A percentile compares a stretch with the other conserved stretches of the same genome.
phyloP scores from a whole-genome alignment of 64 coral and sea anemone genomes.

The Actinia tenebrosa region DNA sequence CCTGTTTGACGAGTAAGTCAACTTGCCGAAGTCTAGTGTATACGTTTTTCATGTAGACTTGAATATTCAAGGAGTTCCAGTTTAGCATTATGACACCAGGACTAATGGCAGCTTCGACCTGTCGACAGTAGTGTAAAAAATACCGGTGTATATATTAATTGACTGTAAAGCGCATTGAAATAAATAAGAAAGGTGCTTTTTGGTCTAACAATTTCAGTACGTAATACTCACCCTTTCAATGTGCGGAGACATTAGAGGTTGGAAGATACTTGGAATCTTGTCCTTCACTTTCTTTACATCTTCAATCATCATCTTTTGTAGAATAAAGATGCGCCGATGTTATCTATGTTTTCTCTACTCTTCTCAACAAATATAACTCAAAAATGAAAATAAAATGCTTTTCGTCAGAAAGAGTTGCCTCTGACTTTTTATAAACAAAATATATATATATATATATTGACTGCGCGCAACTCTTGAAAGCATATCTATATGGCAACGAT shows the following conservation, averaged over 20 bases:
- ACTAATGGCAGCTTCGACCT: constrained; percentile 88
- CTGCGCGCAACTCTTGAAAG: too few relatives aligned
- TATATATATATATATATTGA: too few relatives aligned
- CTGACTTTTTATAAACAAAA: too few relatives aligned
- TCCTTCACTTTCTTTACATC: constrained; percentile 59
- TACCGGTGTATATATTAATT: too few relatives aligned
- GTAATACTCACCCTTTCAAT: constrained; percentile 63
- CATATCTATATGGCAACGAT: too few relatives aligned
- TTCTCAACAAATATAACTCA: too few relatives aligned
- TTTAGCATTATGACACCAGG: constrained; percentile 82
- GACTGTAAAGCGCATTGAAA: too few relatives aligned
- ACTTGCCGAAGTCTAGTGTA: constrained; percentile 71
- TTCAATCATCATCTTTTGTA: constrained; percentile 69
- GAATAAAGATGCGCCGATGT: too few relatives aligned
- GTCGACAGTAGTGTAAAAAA: not conserved
- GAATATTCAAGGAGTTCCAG: constrained; percentile 91
- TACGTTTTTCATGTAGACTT: constrained; percentile 69
- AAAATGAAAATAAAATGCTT: too few relatives aligned
- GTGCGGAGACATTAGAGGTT: constrained; percentile 76
- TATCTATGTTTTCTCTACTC: too few relatives aligned
- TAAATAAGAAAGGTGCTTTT: too few relatives aligned
- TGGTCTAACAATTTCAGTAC: not conserved
- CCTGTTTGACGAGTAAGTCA: constrained; percentile 81
- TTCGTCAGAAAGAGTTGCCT: too few relatives aligned
- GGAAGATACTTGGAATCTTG: constrained; percentile 84